Percentiles rank a stretch among this genome's conserved stretches.
Evolutionary conservation across 2,888 invertebrate species (phyloP).

Genomic region (Ryuthela nishihirai): DNA sequence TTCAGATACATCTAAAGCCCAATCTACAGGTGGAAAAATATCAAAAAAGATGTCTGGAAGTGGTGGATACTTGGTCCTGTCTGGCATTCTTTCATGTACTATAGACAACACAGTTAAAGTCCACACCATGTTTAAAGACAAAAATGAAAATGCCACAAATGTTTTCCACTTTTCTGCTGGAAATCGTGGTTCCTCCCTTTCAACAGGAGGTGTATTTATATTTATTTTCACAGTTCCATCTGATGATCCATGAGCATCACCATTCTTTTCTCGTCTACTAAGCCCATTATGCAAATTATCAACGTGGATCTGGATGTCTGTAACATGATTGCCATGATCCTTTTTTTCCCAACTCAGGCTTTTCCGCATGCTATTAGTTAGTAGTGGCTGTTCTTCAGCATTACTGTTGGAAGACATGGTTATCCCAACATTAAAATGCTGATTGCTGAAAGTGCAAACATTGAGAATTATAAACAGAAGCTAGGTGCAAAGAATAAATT

Average conservation of each 20-base stretch:
- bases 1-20: conserved; percentile 80
- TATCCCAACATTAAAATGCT: too few relatives aligned
- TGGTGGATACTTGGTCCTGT: conserved; percentile 66
- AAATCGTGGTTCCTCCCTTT: conserved; percentile 34
- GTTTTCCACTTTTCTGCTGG: conserved; percentile 39
- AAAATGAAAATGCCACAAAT: conserved; percentile 40
- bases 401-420: conserved; percentile 27
- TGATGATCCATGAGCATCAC: conserved; percentile 8
- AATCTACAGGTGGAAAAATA: conserved; percentile 64
- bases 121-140: conserved; percentile 39
- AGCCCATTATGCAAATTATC: conserved; percentile 31
- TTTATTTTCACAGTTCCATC: conserved; percentile 27
- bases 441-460: too few relatives aligned
- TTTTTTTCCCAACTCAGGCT: conserved; percentile 29
- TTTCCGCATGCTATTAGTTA: conserved; percentile 21
- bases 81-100: conserved; percentile 82
- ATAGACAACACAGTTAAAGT: conserved; percentile 42
- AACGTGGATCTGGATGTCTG: conserved; percentile 24
- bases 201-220: conserved; percentile 25
- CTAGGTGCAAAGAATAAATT: too few relatives aligned
- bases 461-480: too few relatives aligned
- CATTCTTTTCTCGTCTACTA: conserved; percentile 31
- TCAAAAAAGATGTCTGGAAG: conserved; percentile 80
- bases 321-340: conserved; percentile 21
- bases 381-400: conserved; percentile 25